Percentiles rank a stretch among this genome's conserved stretches.
Conservation (phyloP, 1,140 invertebrate species). For the Patella vulgata region DNA sequence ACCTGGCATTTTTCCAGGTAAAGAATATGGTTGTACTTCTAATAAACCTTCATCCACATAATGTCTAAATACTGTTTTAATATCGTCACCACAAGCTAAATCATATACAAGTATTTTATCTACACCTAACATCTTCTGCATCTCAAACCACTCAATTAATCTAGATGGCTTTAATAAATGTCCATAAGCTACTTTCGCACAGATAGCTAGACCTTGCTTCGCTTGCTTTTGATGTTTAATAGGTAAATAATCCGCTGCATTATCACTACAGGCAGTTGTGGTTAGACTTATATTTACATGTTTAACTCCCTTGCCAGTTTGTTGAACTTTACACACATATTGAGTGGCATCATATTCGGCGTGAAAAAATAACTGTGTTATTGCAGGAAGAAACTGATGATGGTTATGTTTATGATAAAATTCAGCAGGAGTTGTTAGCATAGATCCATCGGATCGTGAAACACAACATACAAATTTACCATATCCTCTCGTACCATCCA, state of each 20-base stretch:
- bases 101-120: slow-evolving; percentile 21
- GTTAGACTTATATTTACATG: slow-evolving; percentile 20
- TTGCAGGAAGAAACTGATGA: slow-evolving; percentile 7
- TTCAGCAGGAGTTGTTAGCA: too few relatives aligned
- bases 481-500: too few relatives aligned
- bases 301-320: slow-evolving; percentile 8
- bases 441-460: too few relatives aligned
- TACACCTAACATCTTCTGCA: slow-evolving; percentile 25
- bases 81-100: slow-evolving; percentile 6
- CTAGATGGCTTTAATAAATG: slow-evolving; percentile 18
- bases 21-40: slow-evolving; percentile 14
- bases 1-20: slow-evolving; percentile 18
- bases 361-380: slow-evolving; percentile 6
- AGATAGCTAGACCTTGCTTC: slow-evolving; percentile 18
- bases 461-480: too few relatives aligned
- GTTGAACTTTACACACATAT: too few relatives aligned
- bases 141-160: slow-evolving; percentile 29
- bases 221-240: slow-evolving; percentile 3
- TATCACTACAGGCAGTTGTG: slow-evolving; percentile 6
- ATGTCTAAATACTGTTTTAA: slow-evolving; percentile 15
- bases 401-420: too few relatives aligned
- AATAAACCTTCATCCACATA: slow-evolving; percentile 17
- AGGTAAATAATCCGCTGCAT: slow-evolving; percentile 16
- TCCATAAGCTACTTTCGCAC: too few relatives aligned
- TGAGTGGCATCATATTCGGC: slow-evolving; percentile 12